phyloP scores from a whole-genome alignment of 2,888 invertebrate species.

The Trissolcus japonicus region DNA sequence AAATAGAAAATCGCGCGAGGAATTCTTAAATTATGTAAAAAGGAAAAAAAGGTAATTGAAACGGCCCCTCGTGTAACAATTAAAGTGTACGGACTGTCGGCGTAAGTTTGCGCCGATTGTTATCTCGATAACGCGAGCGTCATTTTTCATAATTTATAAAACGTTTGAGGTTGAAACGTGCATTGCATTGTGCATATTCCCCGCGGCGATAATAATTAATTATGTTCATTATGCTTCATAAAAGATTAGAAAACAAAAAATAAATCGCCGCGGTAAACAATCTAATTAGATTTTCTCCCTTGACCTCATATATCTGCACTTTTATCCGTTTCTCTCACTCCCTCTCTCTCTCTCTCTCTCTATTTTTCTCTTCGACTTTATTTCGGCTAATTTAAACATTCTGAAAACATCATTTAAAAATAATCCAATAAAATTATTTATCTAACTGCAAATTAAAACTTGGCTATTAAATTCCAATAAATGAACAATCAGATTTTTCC shows the following conservation, averaged over 20 bases:
- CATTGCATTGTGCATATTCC: slow-evolving; percentile 37
- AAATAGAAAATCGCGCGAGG: slow-evolving; percentile 5
- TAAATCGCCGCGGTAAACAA: slow-evolving; percentile 21
- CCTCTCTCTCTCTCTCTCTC: background rate
- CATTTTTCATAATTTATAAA: slow-evolving; percentile 50
- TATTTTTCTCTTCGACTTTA: background rate
- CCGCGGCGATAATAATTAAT: slow-evolving; percentile 50
- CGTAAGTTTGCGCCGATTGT: slow-evolving; percentile 37
- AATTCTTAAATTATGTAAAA: slow-evolving; percentile 40
- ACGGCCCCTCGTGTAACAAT: slow-evolving; percentile 14
- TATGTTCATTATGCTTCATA: slow-evolving; percentile 31
- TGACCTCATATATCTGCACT: slow-evolving; percentile 38
- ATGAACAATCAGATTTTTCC: too few species aligned
- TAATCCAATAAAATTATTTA: too few species aligned
- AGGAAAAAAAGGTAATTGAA: slow-evolving; percentile 13
- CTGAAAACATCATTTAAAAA: too few species aligned
- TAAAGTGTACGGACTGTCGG: background rate
- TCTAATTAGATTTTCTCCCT: slow-evolving; percentile 33
- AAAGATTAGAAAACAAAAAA: slow-evolving; percentile 7
- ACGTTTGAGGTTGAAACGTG: slow-evolving; percentile 24
- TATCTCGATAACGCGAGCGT: slow-evolving; percentile 40
- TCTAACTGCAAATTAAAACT: too few species aligned
- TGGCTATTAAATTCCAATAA: too few species aligned
- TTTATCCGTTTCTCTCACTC: slow-evolving; percentile 31
- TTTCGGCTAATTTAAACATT: background rate